Evolutionary conservation across 30 jellyfish, hydroid and myxozoan species (phyloP).

Genomic region (Haliclystus octoradiatus): DNA sequence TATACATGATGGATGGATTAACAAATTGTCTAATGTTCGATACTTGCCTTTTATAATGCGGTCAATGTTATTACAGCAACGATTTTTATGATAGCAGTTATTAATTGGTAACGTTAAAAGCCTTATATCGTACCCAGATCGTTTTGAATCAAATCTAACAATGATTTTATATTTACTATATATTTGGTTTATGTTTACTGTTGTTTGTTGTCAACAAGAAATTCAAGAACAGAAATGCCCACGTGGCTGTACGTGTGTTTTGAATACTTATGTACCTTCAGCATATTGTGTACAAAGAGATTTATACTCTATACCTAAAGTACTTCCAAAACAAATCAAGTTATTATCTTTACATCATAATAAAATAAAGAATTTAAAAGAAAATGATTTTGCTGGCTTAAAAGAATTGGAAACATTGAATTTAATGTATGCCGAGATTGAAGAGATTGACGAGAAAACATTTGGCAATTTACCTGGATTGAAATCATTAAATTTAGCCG

Average conservation of each 20-base stretch:
- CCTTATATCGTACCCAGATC: no score
- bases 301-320: constrained; percentile 30
- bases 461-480: constrained; percentile 27
- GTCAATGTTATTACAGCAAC: no score
- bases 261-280: constrained; percentile 1
- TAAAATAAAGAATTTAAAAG: constrained; percentile 16
- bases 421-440: constrained; percentile 37
- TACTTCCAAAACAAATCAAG: constrained; percentile 51
- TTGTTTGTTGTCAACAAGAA: no score
- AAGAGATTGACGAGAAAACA: constrained; percentile 52
- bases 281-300: constrained; percentile 59
- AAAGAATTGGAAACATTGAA: constrained; percentile 37
- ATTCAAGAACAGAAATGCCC: no score
- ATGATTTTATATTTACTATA: no score
- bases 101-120: no score
- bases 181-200: no score
- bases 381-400: constrained; percentile 35
- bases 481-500: constrained; percentile 60
- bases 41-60: no score
- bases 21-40: no score
- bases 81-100: no score
- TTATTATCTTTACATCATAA: constrained; percentile 59
- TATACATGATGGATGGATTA: no score
- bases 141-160: no score
- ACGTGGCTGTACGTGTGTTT: constrained; percentile 35